phyloP scores from a whole-genome alignment of 2,888 invertebrate genomes.

The Galeopsomyia nigrocyanea region DNA sequence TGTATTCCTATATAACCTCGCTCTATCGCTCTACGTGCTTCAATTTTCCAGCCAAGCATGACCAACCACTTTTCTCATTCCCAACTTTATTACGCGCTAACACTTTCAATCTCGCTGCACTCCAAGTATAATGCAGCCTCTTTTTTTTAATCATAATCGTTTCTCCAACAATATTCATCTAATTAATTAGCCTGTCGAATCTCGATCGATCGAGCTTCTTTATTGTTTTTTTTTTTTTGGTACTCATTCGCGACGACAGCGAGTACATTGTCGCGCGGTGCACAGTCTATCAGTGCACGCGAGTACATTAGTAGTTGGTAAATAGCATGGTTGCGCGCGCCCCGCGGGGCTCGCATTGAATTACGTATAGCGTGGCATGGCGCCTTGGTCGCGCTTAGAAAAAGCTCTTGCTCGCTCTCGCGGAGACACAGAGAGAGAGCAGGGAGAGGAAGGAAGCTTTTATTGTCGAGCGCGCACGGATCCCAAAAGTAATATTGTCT shows the following conservation, averaged over 20 bases:
- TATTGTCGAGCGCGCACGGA: conserved; percentile 44
- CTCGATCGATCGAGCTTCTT: too few species aligned
- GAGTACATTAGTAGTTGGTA: conserved; percentile 31
- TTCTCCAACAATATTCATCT: too few species aligned
- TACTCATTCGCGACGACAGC: too few species aligned
- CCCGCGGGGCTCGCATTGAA: conserved; percentile 25
- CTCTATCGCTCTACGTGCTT: conserved; percentile 60
- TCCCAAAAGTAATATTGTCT: conserved; percentile 60
- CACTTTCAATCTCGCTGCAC: too few species aligned
- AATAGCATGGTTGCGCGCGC: not conserved
- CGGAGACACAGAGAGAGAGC: not conserved
- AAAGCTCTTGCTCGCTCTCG: too few species aligned
- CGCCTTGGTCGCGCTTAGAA: too few species aligned
- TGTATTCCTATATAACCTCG: conserved; percentile 60
- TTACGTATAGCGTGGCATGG: conserved; percentile 18
- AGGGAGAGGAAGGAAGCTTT: conserved; percentile 34
- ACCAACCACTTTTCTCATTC: conserved; percentile 27
- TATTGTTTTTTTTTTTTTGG: too few species aligned
- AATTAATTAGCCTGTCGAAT: too few species aligned
- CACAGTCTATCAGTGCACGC: conserved; percentile 2
- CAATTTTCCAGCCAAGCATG: conserved; percentile 57
- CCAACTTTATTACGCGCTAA: too few species aligned
- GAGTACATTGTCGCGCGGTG: too few species aligned
- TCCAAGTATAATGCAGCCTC: too few species aligned
- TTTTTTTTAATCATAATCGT: too few species aligned